phyloP scores from a whole-genome alignment of 92 coral and sea anemone genomes.

The Anthopleura xanthogrammica region DNA sequence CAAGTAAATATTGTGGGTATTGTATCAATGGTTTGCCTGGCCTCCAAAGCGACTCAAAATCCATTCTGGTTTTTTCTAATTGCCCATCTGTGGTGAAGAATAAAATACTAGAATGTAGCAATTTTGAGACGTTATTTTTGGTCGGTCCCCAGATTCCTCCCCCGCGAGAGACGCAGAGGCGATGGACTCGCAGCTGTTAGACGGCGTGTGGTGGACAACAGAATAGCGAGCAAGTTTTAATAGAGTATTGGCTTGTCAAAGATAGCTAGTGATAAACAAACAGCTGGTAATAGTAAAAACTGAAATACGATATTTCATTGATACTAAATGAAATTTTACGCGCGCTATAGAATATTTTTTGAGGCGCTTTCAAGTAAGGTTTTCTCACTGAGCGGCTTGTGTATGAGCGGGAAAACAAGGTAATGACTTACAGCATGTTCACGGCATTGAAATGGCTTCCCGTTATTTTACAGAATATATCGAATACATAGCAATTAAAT shows the following conservation, averaged over 20 bases:
- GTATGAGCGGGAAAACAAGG: no score
- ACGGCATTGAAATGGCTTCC: no score
- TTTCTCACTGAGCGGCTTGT: no score
- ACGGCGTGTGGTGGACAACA: not conserved
- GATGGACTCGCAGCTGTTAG: not conserved
- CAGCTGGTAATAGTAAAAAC: not conserved
- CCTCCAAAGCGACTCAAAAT: not conserved
- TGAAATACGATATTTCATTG: no score
- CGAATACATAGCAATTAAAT: no score
- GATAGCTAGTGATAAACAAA: not conserved
- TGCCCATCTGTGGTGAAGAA: not conserved
- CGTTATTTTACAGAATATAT: no score
- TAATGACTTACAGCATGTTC: no score
- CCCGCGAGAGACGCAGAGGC: slow-evolving; percentile 2
- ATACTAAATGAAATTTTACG: no score
- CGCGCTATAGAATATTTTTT: no score
- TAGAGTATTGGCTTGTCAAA: not conserved
- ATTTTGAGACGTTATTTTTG: not conserved
- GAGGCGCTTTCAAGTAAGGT: no score
- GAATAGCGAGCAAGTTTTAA: not conserved
- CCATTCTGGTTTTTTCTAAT: not conserved
- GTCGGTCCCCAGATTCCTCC: slow-evolving; percentile 5
- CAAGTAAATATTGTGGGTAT: not conserved
- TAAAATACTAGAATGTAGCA: not conserved
- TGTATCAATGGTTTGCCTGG: not conserved